Percentiles rank a stretch among this genome's conserved stretches.
Conservation (phyloP, 2,888 invertebrate genomes). For the Folsomia candida region DNA sequence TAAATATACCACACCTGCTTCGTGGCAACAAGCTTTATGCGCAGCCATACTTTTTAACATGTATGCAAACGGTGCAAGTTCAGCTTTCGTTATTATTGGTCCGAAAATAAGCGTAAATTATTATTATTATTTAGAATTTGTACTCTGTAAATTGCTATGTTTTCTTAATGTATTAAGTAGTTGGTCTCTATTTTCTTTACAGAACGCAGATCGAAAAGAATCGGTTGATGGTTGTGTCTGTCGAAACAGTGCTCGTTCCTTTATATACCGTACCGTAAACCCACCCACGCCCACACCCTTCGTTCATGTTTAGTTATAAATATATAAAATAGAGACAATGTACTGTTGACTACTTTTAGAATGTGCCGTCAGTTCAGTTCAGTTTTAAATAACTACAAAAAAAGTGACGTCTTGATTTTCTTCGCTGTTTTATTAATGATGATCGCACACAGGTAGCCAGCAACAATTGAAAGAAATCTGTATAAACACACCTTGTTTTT, state of each 20-base stretch:
- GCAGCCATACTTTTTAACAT: too few relatives aligned
- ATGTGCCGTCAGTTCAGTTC: conserved; percentile 37
- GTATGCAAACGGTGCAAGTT: too few relatives aligned
- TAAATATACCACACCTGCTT: too few relatives aligned
- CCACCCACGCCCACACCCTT: background rate
- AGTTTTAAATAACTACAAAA: conserved; percentile 14
- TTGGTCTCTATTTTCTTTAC: conserved; percentile 45
- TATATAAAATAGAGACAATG: conserved; percentile 3
- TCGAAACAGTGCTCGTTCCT: background rate
- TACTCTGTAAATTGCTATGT: too few relatives aligned
- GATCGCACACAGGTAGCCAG: background rate
- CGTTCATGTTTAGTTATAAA: background rate
- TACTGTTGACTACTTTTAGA: too few relatives aligned
- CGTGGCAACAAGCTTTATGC: too few relatives aligned
- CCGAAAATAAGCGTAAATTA: too few relatives aligned
- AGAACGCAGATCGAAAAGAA: conserved; percentile 51
- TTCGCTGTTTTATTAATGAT: background rate
- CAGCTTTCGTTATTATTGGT: too few relatives aligned
- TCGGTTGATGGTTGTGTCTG: conserved; percentile 39
- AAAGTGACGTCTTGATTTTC: conserved; percentile 1
- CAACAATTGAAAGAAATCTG: too few relatives aligned
- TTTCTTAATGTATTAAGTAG: too few relatives aligned
- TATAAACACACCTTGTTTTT: too few relatives aligned
- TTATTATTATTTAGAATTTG: too few relatives aligned
- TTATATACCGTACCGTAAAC: background rate